Conservation (phyloP, 2,888 invertebrate genomes). For the Mongoloraphidia duomilia region DNA sequence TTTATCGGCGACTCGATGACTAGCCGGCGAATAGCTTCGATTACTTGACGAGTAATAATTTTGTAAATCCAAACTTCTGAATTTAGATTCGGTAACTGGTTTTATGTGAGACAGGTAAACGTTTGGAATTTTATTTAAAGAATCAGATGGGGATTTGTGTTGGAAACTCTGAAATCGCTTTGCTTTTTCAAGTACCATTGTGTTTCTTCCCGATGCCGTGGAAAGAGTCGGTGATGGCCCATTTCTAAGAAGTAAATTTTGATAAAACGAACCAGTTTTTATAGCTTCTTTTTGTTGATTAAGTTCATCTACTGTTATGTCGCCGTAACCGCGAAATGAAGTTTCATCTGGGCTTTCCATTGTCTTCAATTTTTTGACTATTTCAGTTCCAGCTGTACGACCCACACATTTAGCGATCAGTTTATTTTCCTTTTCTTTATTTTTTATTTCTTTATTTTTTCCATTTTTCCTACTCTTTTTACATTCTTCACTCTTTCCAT, state of each 20-base stretch:
- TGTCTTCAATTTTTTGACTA: slow-evolving; percentile 18
- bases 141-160: slow-evolving; percentile 33
- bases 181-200: slow-evolving; percentile 53
- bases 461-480: slow-evolving; percentile 18
- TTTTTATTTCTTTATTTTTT: slow-evolving; percentile 18
- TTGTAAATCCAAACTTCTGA: slow-evolving; percentile 44
- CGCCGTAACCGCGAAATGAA: slow-evolving; percentile 3
- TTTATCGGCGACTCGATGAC: slow-evolving; percentile 19
- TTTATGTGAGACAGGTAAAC: slow-evolving; percentile 52
- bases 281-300: slow-evolving; percentile 42
- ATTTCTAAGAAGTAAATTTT: slow-evolving; percentile 50
- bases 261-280: slow-evolving; percentile 52
- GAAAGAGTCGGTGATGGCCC: slow-evolving; percentile 27
- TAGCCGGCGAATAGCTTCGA: slow-evolving; percentile 13
- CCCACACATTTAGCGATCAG: slow-evolving; percentile 18
- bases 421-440: slow-evolving; percentile 17
- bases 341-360: slow-evolving; percentile 14
- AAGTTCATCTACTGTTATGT: slow-evolving; percentile 32
- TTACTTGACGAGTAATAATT: slow-evolving; percentile 12
- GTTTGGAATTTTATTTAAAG: slow-evolving; percentile 40
- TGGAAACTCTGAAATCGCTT: slow-evolving; percentile 47
- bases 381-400: slow-evolving; percentile 19
- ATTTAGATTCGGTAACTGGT: slow-evolving; percentile 58
- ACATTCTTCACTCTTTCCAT: slow-evolving; percentile 23
- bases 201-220: slow-evolving; percentile 28